Conservation (phyloP, 1,140 invertebrate genomes). For the Camponotus floridanus region DNA sequence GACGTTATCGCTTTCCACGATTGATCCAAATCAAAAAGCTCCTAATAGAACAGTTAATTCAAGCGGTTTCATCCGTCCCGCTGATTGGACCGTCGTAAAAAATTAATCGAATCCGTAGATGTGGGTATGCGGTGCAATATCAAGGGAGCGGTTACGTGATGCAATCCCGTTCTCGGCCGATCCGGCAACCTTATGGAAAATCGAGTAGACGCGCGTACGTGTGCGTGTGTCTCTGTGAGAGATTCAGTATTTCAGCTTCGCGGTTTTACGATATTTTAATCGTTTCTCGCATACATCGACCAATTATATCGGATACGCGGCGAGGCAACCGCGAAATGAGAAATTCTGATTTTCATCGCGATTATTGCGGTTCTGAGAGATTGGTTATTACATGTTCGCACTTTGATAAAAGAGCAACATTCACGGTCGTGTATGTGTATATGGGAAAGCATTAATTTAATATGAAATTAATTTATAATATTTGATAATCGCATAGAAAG, state of each 20-base stretch:
- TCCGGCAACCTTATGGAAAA: constrained; percentile 58
- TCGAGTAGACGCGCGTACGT: constrained; percentile 31
- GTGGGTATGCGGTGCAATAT: constrained; percentile 46
- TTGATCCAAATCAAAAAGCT: constrained; percentile 46
- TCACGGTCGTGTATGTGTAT: not conserved
- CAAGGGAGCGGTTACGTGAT: constrained; percentile 62
- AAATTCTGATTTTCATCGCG: constrained; percentile 27
- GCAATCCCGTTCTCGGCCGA: constrained; percentile 54
- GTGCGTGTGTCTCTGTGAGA: not conserved
- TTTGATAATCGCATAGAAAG: not conserved
- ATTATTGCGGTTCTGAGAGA: constrained; percentile 37
- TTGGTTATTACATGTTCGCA: constrained; percentile 20
- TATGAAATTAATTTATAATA: constrained; percentile 3
- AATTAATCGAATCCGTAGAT: constrained; percentile 61
- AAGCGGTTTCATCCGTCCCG: constrained; percentile 42
- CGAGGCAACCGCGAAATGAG: constrained; percentile 48
- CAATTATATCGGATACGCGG: constrained; percentile 51
- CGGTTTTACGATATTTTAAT: constrained; percentile 57
- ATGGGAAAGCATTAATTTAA: constrained; percentile 8
- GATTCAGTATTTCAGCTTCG: constrained; percentile 29
- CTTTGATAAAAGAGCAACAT: not conserved
- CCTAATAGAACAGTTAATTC: constrained; percentile 62
- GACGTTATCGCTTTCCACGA: constrained; percentile 24
- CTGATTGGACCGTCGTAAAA: constrained; percentile 61
- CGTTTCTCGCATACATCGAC: constrained; percentile 39